Base-by-base conservation (phyloP, 35 echinoderm and acorn worm species). In the Lytechinus pictus region DNA sequence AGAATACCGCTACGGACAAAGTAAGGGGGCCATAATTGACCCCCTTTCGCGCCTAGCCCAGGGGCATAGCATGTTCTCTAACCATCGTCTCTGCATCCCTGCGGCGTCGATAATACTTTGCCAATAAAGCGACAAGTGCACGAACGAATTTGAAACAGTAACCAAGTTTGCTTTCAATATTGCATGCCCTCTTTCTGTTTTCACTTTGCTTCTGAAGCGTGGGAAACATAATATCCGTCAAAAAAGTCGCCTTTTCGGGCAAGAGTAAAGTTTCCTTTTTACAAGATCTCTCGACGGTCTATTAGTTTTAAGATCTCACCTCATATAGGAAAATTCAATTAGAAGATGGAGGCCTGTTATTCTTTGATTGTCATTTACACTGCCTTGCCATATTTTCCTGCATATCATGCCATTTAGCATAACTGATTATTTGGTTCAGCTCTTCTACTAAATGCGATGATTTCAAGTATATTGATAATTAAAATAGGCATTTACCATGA, bases 91-190 rank as follows among this genome's bases (percentile, higher is more conserved):
- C 88, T 90, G 88, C 28, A 12, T 44, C 88, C 88, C 88, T 29
- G 88, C 27, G 52, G 88, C 88, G 88, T 54, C 11, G 27, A 44
- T 90, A 90, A 90, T 90, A 90, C 52, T 90, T 90, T 90, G n/a
- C 88, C 88, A 90, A 90, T 89, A 10, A 14, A 29, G 28, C 28
- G 88, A 90, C 29, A 14, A 52, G 28, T 44, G 88, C 29, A 27
- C 88, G 28, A 8, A 54, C 88, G 52, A 90, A 90, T 52, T 90
- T 90, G 88, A 90, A 90, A 90, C 88, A 52, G 88, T 90, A 90
- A 90, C 88, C 88, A 90, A 90, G 10, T 90, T 90, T 90, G 88
- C 52, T 33, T 29, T 54, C 88, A 44, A 90, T 90, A 52, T 90
- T 90, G 11, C 29, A 21, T 54, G 0, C 88, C 29, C 88, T 13